Evolutionary conservation across 2,888 invertebrate genomes (phyloP).

Genomic region (Clostera curtula): DNA sequence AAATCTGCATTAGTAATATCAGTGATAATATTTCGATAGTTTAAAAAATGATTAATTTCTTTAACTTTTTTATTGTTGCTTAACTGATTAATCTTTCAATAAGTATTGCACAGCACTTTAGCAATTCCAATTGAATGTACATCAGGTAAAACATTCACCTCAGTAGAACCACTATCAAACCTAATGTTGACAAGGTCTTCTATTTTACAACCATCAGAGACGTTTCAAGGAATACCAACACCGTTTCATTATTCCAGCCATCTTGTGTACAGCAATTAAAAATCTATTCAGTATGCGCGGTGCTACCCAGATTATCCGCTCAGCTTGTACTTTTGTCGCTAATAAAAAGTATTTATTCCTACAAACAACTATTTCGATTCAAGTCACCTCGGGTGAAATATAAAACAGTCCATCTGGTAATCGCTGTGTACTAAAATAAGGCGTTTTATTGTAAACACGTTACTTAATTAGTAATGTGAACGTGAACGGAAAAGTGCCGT

Average conservation of each 20-base stretch:
- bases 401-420: constrained; percentile 41
- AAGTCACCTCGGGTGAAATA: constrained; percentile 38
- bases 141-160: too few species aligned
- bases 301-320: constrained; percentile 40
- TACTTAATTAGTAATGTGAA: constrained; percentile 45
- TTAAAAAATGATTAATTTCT: too few species aligned
- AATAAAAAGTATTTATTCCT: constrained; percentile 55
- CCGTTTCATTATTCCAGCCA: constrained; percentile 45
- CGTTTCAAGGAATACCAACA: constrained; percentile 50
- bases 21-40: too few species aligned
- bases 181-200: constrained; percentile 23
- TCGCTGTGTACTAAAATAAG: constrained; percentile 42
- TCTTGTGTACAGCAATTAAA: constrained; percentile 54
- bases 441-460: constrained; percentile 44
- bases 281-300: constrained; percentile 55
- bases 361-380: constrained; percentile 50
- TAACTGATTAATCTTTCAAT: too few species aligned
- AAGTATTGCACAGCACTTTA: too few species aligned
- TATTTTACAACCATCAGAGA: constrained; percentile 32
- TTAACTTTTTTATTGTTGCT: too few species aligned
- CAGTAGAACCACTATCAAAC: too few species aligned
- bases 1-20: too few species aligned
- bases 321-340: constrained; percentile 48
- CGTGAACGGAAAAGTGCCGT: constrained; percentile 28
- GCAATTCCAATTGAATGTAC: too few species aligned